phyloP scores from a whole-genome alignment of 2,888 invertebrate genomes.

The Sarcophaga rosellei region DNA sequence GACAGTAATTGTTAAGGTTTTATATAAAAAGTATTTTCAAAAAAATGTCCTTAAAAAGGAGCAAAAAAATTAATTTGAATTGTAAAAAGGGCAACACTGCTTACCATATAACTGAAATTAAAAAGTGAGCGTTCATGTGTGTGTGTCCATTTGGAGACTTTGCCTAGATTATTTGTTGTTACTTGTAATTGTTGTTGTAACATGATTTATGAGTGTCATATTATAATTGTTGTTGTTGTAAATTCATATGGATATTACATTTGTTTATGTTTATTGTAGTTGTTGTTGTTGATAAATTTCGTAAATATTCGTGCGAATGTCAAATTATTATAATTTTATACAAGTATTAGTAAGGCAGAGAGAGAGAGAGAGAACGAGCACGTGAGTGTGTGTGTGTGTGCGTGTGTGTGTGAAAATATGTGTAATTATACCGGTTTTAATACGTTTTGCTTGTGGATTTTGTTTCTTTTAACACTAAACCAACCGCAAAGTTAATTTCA shows the following conservation, averaged over 20 bases:
- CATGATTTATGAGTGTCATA: background rate
- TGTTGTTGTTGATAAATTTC: conserved; percentile 37
- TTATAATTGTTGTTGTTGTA: conserved; percentile 10
- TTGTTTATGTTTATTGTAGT: background rate
- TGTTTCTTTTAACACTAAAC: conserved; percentile 24
- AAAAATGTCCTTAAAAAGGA: too few species aligned
- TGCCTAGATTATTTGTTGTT: too few species aligned
- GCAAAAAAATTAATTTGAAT: too few species aligned
- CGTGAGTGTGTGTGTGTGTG: background rate
- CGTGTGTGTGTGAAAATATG: background rate
- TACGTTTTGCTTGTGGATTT: background rate
- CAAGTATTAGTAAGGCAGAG: too few species aligned
- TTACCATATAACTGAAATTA: too few species aligned
- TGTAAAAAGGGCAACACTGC: too few species aligned
- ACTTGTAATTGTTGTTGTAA: background rate
- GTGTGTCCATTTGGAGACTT: too few species aligned
- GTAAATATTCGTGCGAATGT: conserved; percentile 66
- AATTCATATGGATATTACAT: conserved; percentile 11
- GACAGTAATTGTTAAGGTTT: too few species aligned
- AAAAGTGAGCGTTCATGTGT: too few species aligned
- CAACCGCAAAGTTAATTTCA: conserved; percentile 1
- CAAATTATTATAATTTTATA: conserved; percentile 49
- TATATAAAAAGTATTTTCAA: too few species aligned
- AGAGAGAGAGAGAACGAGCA: background rate
- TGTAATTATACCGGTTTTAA: conserved; percentile 38